Conservation (phyloP, 1,140 invertebrate species). For the Sitobion miscanthi region DNA sequence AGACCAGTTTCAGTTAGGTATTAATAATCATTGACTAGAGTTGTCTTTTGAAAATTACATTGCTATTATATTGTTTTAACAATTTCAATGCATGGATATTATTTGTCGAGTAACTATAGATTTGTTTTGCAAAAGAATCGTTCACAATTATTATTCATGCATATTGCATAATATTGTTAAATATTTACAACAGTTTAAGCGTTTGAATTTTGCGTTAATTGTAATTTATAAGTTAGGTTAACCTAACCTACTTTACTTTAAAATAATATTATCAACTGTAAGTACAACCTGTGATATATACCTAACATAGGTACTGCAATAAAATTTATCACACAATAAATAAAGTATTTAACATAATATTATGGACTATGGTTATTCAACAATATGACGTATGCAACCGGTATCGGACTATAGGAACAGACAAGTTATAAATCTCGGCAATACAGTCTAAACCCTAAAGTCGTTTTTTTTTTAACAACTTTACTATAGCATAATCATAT, state of each 20-base stretch:
- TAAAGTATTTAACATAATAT: neutral
- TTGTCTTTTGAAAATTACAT: neutral
- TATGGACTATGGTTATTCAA: neutral
- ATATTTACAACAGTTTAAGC: too few species aligned
- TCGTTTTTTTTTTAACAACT: neutral
- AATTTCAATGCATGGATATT: neutral
- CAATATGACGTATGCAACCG: neutral
- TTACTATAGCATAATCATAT: neutral
- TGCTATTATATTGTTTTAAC: slow-evolving; percentile 13
- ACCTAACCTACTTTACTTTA: too few species aligned
- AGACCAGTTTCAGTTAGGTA: neutral
- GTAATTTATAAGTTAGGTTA: too few species aligned
- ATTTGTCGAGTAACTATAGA: neutral
- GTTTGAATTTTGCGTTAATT: too few species aligned
- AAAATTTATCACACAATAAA: neutral
- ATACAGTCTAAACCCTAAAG: neutral
- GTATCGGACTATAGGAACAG: neutral
- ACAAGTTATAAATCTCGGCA: too few species aligned
- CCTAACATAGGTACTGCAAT: too few species aligned
- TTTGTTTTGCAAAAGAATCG: neutral
- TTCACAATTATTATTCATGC: too few species aligned
- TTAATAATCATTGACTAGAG: neutral
- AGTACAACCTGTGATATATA: too few species aligned
- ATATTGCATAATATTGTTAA: too few species aligned
- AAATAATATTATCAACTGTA: too few species aligned